Evolutionary conservation across 2,797 vertebrate genomes (phyloP).

Genomic region (Crenichthys baileyi): DNA sequence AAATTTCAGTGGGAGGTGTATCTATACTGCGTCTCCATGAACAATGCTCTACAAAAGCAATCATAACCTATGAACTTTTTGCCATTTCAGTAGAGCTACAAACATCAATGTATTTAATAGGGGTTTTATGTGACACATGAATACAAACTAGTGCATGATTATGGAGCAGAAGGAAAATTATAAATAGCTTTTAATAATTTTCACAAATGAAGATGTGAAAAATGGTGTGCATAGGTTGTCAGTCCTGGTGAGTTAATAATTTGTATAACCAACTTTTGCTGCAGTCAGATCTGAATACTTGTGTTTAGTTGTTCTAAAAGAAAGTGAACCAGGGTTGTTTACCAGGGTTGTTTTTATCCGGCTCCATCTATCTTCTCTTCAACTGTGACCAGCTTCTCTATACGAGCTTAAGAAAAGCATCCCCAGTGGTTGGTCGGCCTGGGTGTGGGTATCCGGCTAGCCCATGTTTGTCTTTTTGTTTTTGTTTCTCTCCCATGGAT

Average conservation of each 20-base stretch:
- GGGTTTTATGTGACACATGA: not conserved
- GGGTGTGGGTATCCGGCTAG: too few species aligned
- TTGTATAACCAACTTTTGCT: not conserved
- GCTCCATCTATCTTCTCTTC: not conserved
- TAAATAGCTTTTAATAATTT: not conserved
- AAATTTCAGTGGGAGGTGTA: slow-evolving; percentile 46
- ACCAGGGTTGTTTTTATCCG: not conserved
- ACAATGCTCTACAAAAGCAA: not conserved
- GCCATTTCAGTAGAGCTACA: not conserved
- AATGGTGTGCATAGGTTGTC: too few species aligned
- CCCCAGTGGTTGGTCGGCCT: too few species aligned
- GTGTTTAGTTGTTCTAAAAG: not conserved
- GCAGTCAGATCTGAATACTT: not conserved
- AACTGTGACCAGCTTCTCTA: not conserved
- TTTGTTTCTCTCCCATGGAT: too few species aligned
- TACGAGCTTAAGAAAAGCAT: not conserved
- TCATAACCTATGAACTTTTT: not conserved
- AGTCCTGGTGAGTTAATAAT: not conserved
- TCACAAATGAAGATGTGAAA: too few species aligned
- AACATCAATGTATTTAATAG: not conserved
- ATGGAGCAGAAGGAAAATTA: not conserved
- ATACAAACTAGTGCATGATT: not conserved
- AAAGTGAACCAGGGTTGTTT: not conserved
- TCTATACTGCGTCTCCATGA: slow-evolving; percentile 20
- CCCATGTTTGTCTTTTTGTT: too few species aligned